Evolutionary conservation across 1,140 invertebrate species (phyloP), one percentile per base, ranked within the genome.

Genomic region (Ostrea edulis): DNA sequence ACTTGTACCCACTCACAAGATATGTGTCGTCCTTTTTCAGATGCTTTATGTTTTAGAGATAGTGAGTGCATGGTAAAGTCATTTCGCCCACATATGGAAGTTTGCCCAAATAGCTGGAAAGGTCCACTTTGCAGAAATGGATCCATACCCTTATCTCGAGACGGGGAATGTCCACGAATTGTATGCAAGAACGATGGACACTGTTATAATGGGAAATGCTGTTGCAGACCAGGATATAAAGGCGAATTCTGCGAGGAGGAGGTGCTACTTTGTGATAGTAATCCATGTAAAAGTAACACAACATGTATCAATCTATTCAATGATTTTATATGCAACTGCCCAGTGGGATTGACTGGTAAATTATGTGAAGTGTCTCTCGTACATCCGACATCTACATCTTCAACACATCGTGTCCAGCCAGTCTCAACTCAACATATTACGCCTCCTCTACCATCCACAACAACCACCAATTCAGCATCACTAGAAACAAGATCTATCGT

Each of bases 121-220:
- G 88, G 88, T 1, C 54, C 82, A n/a, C 84, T 86, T 22, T 89
- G 88, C 55, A 89, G 85, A 35, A 87, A 77, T 62, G 85, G 83
- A 25, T 62, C 71, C 3, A 77, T 85, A 20, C 53, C 85, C 4
- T 81, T 84, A 9, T 77, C 62, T 14, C 20, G 65, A 5, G 88
- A 89, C 52, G 53, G 62, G 51, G 86, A 87, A n/a, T 89, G 88
- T 52, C 88, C 88, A 44, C 77, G 51, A 20, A 25, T 89, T 51
- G 22, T 62, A 20, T 89, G 88, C 85, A 89, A 89, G 65, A 89
- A 89, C 58, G 88, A 89, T 54, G 88, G 88, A 0, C 54, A 84
- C n/a, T 89, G 88, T 52, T 89, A 82, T 53, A 87, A 89, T 35
- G 52, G 82, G 17, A 81, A 55, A 25, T 89, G 88, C 58, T 89